These are phyloP conservation scores for Regulus satrapa DNA, from an alignment of 2,113 vertebrate genomes.

Conservation along the genomic window DNA sequence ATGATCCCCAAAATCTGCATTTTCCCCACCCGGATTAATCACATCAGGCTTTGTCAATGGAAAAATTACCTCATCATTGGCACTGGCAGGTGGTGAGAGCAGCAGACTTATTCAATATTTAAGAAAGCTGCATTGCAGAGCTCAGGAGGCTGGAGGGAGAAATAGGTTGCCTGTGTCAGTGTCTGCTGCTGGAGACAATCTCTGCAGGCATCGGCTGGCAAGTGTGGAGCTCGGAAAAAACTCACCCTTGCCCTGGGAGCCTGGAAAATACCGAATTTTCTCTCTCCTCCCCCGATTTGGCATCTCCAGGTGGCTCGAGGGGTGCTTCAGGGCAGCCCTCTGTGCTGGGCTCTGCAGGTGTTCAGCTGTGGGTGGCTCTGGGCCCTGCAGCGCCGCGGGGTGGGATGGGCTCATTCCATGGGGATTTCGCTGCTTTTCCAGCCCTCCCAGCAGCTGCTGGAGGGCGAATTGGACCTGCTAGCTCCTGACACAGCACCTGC, in stretches of 20 bases:
- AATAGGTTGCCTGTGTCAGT: constrained; percentile 55
- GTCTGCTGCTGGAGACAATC: constrained; percentile 39
- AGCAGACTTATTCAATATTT: constrained; percentile 66
- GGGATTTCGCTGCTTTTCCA: background rate
- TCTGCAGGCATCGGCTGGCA: constrained; percentile 23
- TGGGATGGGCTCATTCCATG: accelerated
- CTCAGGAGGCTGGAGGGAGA: constrained; percentile 18
- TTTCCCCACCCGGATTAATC: constrained; percentile 24
- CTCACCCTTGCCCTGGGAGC: background rate
- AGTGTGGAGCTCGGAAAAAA: background rate
- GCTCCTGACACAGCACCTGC: accelerated
- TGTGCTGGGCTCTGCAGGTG: accelerated
- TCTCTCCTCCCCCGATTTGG: accelerated
- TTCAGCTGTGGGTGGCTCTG: accelerated
- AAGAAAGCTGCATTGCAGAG: constrained; percentile 76
- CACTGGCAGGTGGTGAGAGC: constrained; percentile 43
- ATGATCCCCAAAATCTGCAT: background rate
- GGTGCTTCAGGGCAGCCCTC: background rate
- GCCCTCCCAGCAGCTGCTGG: background rate
- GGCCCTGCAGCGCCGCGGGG: background rate
- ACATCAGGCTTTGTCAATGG: constrained; percentile 37
- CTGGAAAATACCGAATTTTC: background rate
- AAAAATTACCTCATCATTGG: constrained; percentile 33
- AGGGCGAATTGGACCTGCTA: accelerated
- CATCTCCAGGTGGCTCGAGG: background rate